These are phyloP conservation scores for Cepphus grylle DNA, from an alignment of 2,113 vertebrate species.

Conservation along the genomic window DNA sequence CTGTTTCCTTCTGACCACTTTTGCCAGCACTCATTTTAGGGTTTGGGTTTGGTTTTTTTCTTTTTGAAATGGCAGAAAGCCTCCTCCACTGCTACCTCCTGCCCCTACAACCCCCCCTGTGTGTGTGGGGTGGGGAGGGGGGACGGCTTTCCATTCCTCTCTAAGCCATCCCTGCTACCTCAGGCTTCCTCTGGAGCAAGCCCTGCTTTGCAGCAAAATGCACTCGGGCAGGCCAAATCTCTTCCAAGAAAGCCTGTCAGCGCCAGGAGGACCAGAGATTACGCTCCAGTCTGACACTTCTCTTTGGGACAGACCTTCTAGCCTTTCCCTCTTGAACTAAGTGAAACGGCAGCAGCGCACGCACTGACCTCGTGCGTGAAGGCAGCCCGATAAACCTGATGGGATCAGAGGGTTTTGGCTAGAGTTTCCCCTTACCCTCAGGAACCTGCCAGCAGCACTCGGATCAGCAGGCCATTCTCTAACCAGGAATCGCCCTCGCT, in stretches of 20 bases:
- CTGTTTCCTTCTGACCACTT: not conserved
- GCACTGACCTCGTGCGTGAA: no score
- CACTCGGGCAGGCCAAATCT: not conserved
- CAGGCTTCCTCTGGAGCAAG: not conserved
- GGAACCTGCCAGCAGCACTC: no score
- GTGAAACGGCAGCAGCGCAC: accelerated
- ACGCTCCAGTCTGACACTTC: not conserved
- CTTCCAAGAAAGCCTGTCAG: no score
- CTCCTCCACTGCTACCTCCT: no score
- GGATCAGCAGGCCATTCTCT: accelerated
- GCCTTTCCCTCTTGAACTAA: not conserved
- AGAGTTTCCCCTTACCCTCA: not conserved
- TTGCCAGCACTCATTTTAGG: not conserved
- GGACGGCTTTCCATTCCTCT: not conserved
- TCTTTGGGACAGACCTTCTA: not conserved
- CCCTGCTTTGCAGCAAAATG: not conserved
- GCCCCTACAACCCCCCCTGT: not conserved
- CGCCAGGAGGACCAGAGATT: no score
- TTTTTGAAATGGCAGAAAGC: not conserved
- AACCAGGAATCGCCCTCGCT: no score
- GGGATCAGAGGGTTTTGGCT: not conserved
- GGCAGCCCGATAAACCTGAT: not conserved
- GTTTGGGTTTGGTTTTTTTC: not conserved
- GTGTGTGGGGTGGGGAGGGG: no score
- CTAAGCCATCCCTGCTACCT: not conserved